A percentile compares a stretch with the other conserved stretches of the same genome.
phyloP scores from a whole-genome alignment of 2,113 vertebrate genomes.

The Cichladusa arquata region DNA sequence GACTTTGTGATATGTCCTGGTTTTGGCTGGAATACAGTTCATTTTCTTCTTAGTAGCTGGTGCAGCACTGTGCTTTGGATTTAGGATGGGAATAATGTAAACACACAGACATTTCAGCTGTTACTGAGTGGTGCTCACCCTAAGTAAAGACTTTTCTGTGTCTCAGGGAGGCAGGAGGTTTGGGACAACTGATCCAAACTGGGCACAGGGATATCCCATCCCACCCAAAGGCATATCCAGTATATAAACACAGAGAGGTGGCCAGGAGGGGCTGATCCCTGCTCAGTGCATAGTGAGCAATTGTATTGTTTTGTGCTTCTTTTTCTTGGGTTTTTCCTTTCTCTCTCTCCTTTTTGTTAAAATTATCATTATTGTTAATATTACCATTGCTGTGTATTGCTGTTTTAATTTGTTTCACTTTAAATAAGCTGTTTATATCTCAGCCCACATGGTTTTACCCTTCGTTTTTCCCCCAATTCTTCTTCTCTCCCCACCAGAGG shows the following conservation, averaged over 20 bases:
- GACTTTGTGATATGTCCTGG: neutral
- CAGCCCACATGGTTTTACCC: neutral
- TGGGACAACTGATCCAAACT: neutral
- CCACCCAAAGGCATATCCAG: neutral
- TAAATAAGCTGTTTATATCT: neutral
- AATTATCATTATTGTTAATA: neutral
- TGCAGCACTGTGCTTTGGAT: neutral
- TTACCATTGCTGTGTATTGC: neutral
- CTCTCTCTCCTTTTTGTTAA: neutral
- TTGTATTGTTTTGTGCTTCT: rapidly evolving
- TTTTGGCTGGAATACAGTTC: neutral
- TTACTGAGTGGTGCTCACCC: neutral
- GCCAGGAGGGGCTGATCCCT: neutral
- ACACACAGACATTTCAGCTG: rapidly evolving
- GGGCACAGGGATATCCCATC: neutral
- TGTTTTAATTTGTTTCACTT: neutral
- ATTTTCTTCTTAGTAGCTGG: neutral
- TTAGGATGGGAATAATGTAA: neutral
- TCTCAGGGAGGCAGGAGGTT: neutral
- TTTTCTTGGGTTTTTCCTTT: neutral
- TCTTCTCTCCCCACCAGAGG: no score
- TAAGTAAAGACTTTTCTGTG: neutral
- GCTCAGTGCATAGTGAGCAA: neutral
- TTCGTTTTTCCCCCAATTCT: rapidly evolving
- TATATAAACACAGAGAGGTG: neutral